Conservation (phyloP, 2,888 invertebrate genomes). For the Scaptodrosophila latifasciaeformis region DNA sequence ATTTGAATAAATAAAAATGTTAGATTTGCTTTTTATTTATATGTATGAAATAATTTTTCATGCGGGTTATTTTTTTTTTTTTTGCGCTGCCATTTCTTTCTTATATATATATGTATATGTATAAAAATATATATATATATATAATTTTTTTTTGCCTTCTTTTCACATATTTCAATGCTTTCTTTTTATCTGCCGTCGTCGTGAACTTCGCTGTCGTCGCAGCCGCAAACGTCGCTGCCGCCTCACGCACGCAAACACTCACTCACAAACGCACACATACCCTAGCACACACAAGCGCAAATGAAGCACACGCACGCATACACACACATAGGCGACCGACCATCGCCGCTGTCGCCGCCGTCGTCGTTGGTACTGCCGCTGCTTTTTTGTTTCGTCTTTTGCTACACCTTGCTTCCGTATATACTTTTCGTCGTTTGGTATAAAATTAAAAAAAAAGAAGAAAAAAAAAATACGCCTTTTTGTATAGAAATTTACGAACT, state of each 20-base stretch:
- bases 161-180: slow-evolving; percentile 52
- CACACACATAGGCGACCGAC: background rate
- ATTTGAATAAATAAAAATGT: slow-evolving; percentile 18
- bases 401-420: slow-evolving; percentile 63
- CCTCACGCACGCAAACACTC: slow-evolving; percentile 47
- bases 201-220: slow-evolving; percentile 4
- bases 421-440: slow-evolving; percentile 38
- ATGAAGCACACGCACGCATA: slow-evolving; percentile 12
- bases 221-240: slow-evolving; percentile 29
- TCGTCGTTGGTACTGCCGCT: slow-evolving; percentile 30
- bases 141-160: slow-evolving; percentile 33
- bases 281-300: slow-evolving; percentile 21
- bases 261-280: slow-evolving; percentile 19
- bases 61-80: slow-evolving; percentile 30
- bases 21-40: slow-evolving; percentile 16
- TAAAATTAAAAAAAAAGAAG: slow-evolving; percentile 20
- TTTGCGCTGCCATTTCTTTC: slow-evolving; percentile 50
- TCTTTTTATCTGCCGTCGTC: slow-evolving; percentile 44
- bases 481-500: slow-evolving; percentile 15
- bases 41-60: slow-evolving; percentile 35
- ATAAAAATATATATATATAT: no score
- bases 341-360: slow-evolving; percentile 37
- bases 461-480: no score
- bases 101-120: no score
- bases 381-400: slow-evolving; percentile 48